Evolutionary conservation across 1,140 invertebrate species (phyloP), one percentile per base, ranked within the genome.

Genomic region (Maconellicoccus hirsutus): DNA sequence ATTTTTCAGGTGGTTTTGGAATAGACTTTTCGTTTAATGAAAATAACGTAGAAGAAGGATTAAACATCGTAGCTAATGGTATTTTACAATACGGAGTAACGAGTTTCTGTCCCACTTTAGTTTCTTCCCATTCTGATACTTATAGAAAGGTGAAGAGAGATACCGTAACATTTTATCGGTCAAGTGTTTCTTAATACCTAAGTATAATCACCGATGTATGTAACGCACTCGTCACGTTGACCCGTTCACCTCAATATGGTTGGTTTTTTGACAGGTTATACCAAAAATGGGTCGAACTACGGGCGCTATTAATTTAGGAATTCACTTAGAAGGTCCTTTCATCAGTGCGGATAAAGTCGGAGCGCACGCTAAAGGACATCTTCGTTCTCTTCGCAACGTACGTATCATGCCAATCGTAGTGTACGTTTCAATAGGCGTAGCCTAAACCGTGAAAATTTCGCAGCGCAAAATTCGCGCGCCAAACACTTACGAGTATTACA

Each of bases 281-380:
- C 87, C 88, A 12, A 83, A 82, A 77, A 87, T 94, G 10, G 61
- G 61, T 22, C 84, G 86, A 2, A 77, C 77, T 73, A 76, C 87
- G 75, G 92, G 91, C 22, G 91, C 91, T 52, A 80, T 93, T 73
- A 66, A 66, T 66, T 80, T 94, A 26, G 97, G 97, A 70, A 82
- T 94, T 10, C 97, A 99, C 81, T 79, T 96, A 42, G 97, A 99
- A 83, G 97, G 97, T 0, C 97, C 97, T 12, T 99, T 99, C 79
- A 98, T 99, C 71, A 96, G 85, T 80, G 81, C 83, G 69, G 85
- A 86, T 59, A 98, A 98, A 79, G 94, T 93, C 80, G 97, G 97
- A 39, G 96, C 96, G 14, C 97, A 99, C 85, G 86, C 89, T 69
- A 83, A 85, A 73, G 77, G 88, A 70, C 87, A 82, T 74, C 93